These are phyloP conservation scores for Salvelinus alpinus DNA, from an alignment of 2,113 vertebrate species.

Conservation along the genomic window DNA sequence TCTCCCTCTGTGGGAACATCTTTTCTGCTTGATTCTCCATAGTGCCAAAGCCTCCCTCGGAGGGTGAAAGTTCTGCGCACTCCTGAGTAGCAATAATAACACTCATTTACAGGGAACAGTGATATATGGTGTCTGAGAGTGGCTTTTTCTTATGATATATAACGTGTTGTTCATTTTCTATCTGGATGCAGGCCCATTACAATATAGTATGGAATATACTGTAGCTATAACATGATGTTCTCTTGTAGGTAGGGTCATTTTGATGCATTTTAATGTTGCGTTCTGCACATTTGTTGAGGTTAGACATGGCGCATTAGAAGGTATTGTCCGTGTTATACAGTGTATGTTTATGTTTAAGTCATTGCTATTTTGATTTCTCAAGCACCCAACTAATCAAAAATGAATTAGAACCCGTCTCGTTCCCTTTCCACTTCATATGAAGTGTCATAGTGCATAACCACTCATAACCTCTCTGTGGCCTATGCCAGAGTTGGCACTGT, in stretches of 20 bases:
- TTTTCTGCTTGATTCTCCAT: conserved; percentile 28
- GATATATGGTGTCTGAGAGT: conserved; percentile 8
- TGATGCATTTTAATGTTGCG: background rate
- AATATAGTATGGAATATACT: background rate
- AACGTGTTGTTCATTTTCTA: background rate
- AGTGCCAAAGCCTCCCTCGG: conserved; percentile 20
- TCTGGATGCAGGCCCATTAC: background rate
- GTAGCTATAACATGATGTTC: background rate
- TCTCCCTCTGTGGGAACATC: conserved; percentile 1
- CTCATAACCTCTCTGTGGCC: background rate
- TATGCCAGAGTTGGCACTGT: background rate
- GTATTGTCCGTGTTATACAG: background rate
- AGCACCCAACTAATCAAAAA: background rate
- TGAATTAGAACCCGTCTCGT: background rate
- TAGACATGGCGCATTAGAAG: background rate
- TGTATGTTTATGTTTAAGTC: background rate
- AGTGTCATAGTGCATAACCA: conserved; percentile 8
- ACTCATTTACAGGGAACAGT: background rate
- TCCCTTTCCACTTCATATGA: conserved; percentile 12
- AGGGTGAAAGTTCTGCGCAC: conserved; percentile 10
- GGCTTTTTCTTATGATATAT: background rate
- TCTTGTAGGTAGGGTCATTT: background rate
- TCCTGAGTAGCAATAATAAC: conserved; percentile 16
- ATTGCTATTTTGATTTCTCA: background rate
- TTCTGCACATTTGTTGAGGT: background rate